Base-by-base conservation (phyloP, 1,140 invertebrate genomes). In the Aphaenogaster floridana region DNA sequence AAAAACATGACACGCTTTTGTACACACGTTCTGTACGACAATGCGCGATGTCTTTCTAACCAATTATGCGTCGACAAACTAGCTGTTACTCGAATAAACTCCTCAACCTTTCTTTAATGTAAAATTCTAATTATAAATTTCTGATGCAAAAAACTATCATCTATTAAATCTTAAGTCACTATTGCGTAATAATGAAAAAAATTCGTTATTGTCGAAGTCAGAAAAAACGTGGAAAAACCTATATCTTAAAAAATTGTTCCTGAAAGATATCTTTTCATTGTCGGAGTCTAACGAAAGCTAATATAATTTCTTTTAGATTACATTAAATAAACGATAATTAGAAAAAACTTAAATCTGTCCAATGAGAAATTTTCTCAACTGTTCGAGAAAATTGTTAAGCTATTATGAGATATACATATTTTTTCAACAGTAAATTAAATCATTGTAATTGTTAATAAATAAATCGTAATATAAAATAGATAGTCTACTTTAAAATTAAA, bases 1-100 rank as follows among this genome's bases (percentile, higher is more conserved):
- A 64, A 64, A 50, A 79, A 36, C 34, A 42, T 79, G 45, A 79
- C 45, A 79, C 45, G 61, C 34, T 80, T 80, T 80, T 28, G 0
- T 50, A 13, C n/a, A 66, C 7, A 63, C n/a, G 54, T 13, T 3
- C 39, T 61, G 39, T 13, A 52, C 34, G 39, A 13, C n/a, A 4
- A 61, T n/a, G 15, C 6, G 28, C 28, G 13, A 63, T 0, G 2
- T 48, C 13, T 78, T 48, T 80, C n/a, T 21, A 42, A 68, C 42
- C n/a, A 5, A 61, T 50, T 79, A 66, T 36, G 34, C 28, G 39
- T 54, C 1, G 1, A 66, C 17, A n/a, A 78, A 36, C 8, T n/a
- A 66, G 8, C 4, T 45, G 17, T 74, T 57, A 13, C 2, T 57
- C 7, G 2, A 57, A 39, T 21, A 59, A 59, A 15, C 3, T 76